Evolutionary conservation across 1,140 invertebrate species (phyloP), one percentile per base, ranked within the genome.

Genomic region (Mercenaria mercenaria): DNA sequence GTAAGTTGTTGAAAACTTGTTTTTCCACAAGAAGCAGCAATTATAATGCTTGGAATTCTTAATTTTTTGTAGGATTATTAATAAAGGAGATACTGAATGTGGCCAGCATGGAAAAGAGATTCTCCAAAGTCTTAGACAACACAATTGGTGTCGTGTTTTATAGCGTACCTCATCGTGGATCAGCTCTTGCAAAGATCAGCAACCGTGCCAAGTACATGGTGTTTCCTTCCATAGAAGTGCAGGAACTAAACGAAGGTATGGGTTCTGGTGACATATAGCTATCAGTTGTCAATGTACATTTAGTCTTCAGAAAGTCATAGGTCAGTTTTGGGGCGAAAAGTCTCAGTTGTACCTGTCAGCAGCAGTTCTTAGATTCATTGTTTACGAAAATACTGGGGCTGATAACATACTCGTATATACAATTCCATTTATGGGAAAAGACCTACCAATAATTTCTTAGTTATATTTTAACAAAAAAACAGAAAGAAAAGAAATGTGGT

Each of bases 161-260:
- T 93, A 98, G 98, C 95, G 98, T 97, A 41, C 98, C 98, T 8
- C 98, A 98, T 95, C 96, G 96, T 91, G 98, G 98, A 11, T 97
- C 97, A 15, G 96, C 97, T 67, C 96, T 98, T 47, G 97, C 97
- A 23, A 97, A 97, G 88, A 96, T 97, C 18, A 96, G 96, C 84
- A 95, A 91, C 77, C 91, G 85, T 67, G 93, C 95, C 26, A 93
- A 94, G 95, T 94, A 97, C 93, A 93, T 98, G 4, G 94, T 98
- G 13, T 97, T 97, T 96, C 98, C 98, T 56, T 98, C 98, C 0
- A 95, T 97, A 64, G 98, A 98, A 96, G 97, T 98, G 0, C 97
- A 97, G 93, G 98, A 98, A 95, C 95, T 99, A 11, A 96, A 97
- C 93, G 96, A 97, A 97, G 97, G 97, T 97, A 96, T 8, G 29